Conservation (phyloP, 1,140 invertebrate species). For the Centruroides vittatus region DNA sequence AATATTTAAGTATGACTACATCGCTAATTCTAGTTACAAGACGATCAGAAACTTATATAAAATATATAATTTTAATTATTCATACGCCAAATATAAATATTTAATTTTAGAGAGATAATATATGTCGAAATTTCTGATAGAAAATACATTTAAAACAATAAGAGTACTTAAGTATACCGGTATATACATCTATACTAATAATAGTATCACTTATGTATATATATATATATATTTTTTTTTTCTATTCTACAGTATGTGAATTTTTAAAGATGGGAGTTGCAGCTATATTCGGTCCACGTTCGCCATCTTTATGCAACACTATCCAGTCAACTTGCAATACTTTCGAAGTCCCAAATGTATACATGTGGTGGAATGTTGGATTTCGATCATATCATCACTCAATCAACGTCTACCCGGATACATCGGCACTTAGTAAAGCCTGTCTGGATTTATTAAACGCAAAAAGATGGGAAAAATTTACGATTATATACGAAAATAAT, state of each 20-base stretch:
- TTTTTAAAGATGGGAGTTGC: conserved; percentile 71
- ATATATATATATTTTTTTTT: no score
- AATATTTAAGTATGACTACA: no score
- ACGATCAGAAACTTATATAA: no score
- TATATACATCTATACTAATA: no score
- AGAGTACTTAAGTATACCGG: no score
- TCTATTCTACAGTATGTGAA: conserved; percentile 56
- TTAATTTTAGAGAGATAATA: no score
- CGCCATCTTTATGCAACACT: conserved; percentile 71
- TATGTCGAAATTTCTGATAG: no score
- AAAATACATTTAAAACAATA: no score
- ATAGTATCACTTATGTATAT: no score
- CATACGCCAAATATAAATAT: no score
- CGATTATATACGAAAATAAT: conserved; percentile 89
- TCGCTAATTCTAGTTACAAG: no score
- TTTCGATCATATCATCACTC: conserved; percentile 70
- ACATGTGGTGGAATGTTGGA: conserved; percentile 82
- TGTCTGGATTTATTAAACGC: conserved; percentile 76
- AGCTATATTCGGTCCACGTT: conserved; percentile 86
- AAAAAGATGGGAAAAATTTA: conserved; percentile 85
- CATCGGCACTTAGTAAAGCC: conserved; percentile 75
- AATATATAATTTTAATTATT: no score
- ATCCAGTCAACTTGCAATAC: conserved; percentile 91
- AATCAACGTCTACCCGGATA: conserved; percentile 87
- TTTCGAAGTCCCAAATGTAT: conserved; percentile 88